Evolutionary conservation across 2,113 vertebrate species (phyloP).

Genomic region (Heloderma charlesbogerti): DNA sequence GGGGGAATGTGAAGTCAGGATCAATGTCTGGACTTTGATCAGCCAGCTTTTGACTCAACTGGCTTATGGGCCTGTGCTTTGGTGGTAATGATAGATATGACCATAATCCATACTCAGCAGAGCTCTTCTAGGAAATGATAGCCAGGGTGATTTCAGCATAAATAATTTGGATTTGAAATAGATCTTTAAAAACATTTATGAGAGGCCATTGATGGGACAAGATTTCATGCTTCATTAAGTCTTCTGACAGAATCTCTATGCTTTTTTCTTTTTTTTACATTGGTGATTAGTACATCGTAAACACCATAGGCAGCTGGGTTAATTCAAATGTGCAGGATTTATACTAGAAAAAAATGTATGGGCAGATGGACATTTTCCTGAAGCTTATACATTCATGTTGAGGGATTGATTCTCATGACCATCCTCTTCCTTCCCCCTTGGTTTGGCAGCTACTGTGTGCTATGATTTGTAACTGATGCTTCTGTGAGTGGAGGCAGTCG

Average conservation of each 20-base stretch:
- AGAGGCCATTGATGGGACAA: background rate
- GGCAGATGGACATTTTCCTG: background rate
- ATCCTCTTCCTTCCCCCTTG: too few species aligned
- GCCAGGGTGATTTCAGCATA: background rate
- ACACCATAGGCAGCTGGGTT: background rate
- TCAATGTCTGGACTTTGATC: background rate
- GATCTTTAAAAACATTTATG: background rate
- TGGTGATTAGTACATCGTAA: background rate
- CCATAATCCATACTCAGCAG: background rate
- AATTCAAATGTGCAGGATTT: background rate
- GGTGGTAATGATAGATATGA: background rate
- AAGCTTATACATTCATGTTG: background rate
- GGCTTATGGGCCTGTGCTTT: background rate
- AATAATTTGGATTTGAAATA: background rate
- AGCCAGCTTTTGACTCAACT: background rate
- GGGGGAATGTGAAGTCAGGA: conserved; percentile 3
- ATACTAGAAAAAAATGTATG: background rate
- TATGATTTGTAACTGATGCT: background rate
- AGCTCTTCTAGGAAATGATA: background rate
- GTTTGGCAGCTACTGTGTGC: background rate
- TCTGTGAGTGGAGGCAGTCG: background rate
- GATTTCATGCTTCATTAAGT: background rate
- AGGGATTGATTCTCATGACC: background rate
- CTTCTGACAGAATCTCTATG: background rate
- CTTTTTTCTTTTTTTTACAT: background rate